A percentile compares a stretch with the other conserved stretches of the same genome.
phyloP scores from a whole-genome alignment of 2,113 vertebrate species.

The Eubucco bourcierii region DNA sequence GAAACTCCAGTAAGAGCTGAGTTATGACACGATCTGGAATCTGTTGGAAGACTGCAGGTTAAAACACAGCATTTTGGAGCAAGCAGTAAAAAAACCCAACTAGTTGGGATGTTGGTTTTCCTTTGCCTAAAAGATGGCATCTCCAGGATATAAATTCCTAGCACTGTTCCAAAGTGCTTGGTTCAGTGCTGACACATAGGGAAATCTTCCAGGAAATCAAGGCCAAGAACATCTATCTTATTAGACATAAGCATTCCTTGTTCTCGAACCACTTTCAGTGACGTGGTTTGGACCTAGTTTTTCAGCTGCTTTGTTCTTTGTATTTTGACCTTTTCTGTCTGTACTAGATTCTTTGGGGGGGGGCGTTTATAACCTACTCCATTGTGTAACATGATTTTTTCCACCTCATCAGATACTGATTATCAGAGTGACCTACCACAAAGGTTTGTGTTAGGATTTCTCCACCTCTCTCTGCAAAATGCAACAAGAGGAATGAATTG shows the following conservation, averaged over 20 bases:
- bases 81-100: not conserved
- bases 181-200: not conserved
- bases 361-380: not conserved
- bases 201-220: slow-evolving; percentile 34
- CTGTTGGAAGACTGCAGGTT: not conserved
- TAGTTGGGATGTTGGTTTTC: not conserved
- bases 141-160: slow-evolving; percentile 2
- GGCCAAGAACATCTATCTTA: not conserved
- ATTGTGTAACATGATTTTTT: slow-evolving; percentile 13
- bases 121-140: slow-evolving; percentile 32
- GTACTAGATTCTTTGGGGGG: not conserved
- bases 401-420: not conserved
- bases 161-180: not conserved
- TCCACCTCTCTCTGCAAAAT: not conserved
- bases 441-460: not conserved
- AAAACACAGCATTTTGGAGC: slow-evolving; percentile 9
- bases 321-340: not conserved
- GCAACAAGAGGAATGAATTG: not conserved
- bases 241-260: not conserved
- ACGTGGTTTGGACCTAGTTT: not conserved
- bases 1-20: not conserved
- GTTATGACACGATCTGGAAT: not conserved
- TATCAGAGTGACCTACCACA: not conserved
- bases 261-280: not conserved
- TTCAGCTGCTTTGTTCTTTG: not conserved